Base-by-base conservation (phyloP, 2,797 vertebrate genomes). In the Danio tinwini region DNA sequence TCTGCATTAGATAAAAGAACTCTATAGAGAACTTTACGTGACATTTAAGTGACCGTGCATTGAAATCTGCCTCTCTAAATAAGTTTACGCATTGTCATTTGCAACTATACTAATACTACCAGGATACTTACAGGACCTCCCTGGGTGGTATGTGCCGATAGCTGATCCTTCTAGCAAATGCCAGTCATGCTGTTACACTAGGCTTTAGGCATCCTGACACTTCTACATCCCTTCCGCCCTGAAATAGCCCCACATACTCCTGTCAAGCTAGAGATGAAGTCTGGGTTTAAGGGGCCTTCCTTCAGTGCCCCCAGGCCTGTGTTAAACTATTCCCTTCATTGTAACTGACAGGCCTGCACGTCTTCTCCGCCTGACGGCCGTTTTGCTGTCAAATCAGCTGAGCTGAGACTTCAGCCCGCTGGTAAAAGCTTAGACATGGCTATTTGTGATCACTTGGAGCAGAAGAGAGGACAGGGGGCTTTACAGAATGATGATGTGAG, bases 111-210 rank as follows among this genome's bases (percentile, higher is more conserved):
- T 19, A 19, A 53, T n/a, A 52, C 52, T 9, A 78, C 13, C 16
- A 53, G 8, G 7, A 40, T n/a, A 63, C 56, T 21, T 75, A 50
- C 50, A 47, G 52, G 19, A 21, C 21, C 64, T 49, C 42, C 19
- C 14, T 73, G 69, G 16, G 21, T 37, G 39, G 39, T 55, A 37
- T 17, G 58, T 40, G 75, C 64, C 47, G 39, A 58, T 16, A 55
- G 82, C 82, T 65, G 4, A 62, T 29, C 62, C 76, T 67, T 76
- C 82, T 10, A 5, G 68, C 81, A 67, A 63, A 37, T 74, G 65
- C 47, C 13, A 76, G 88, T 88, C 74, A 82, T 89, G 90, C 90
- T 91, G 91, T 87, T 82, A 16, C 39, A 68, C 29, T 19, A 44
- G 68, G n/a, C 50, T 37, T 65, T n/a, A 65, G 59, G 59, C 78